Conservation (phyloP, 2,113 vertebrate species). For the Rhinolophus ferrumequinum region DNA sequence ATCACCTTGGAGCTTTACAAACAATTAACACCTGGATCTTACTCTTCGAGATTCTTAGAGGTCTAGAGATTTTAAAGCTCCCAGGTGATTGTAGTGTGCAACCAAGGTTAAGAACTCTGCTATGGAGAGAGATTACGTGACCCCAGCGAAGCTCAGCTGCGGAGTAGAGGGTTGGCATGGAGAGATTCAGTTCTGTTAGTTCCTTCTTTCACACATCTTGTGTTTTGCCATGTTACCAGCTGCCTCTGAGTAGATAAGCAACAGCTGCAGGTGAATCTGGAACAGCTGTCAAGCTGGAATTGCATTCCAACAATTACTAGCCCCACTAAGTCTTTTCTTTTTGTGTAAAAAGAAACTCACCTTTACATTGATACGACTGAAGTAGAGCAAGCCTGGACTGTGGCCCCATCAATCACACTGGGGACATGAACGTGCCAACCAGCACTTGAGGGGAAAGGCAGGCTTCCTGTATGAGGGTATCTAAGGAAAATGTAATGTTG, state of each 20-base stretch:
- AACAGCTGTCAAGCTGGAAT: conserved; percentile 4
- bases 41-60: not conserved
- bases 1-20: not conserved
- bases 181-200: not conserved
- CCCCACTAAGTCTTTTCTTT: not conserved
- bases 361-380: not conserved
- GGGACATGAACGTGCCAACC: not conserved
- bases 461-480: not conserved
- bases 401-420: not conserved
- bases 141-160: not conserved
- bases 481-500: not conserved
- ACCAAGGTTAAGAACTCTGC: not conserved
- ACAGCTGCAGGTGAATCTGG: conserved; percentile 33
- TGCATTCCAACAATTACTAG: not conserved
- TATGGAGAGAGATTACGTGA: not conserved
- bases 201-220: not conserved
- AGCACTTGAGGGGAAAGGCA: not conserved
- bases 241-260: not conserved
- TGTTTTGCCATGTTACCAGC: not conserved
- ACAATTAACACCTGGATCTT: not conserved
- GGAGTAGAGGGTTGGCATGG: not conserved
- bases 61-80: not conserved
- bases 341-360: not conserved
- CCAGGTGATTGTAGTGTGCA: not conserved
- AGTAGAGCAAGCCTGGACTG: not conserved